These are phyloP conservation scores for Philonicus albiceps DNA, from an alignment of 2,888 invertebrate species.

Conservation along the genomic window DNA sequence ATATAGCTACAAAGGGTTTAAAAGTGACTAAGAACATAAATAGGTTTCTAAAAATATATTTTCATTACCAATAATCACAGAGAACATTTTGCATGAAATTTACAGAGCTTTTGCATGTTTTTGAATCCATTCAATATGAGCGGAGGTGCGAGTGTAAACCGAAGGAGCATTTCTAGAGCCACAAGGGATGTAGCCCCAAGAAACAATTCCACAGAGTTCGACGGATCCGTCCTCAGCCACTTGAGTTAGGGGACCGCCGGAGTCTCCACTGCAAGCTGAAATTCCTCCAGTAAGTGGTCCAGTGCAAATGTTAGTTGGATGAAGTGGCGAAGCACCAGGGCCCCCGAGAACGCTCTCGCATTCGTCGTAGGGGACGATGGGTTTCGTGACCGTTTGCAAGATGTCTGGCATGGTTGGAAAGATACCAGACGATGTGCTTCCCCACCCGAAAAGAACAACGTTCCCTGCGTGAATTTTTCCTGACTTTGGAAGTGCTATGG, in stretches of 20 bases:
- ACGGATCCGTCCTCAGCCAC: constrained; percentile 44
- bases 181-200: constrained; percentile 66
- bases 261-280: constrained; percentile 64
- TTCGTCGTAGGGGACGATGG: constrained; percentile 53
- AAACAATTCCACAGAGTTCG: constrained; percentile 64
- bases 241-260: constrained; percentile 59
- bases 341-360: constrained; percentile 51
- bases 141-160: constrained; percentile 63
- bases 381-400: constrained; percentile 56
- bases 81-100: neutral
- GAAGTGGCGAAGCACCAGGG: constrained; percentile 53
- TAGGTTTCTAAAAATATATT: neutral
- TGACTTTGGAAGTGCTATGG: constrained; percentile 59
- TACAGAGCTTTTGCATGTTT: neutral
- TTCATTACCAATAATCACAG: neutral
- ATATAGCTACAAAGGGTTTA: too few relatives aligned
- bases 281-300: constrained; percentile 60
- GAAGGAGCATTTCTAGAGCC: constrained; percentile 61
- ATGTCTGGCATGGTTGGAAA: constrained; percentile 53
- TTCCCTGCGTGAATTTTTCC: constrained; percentile 55
- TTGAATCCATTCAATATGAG: constrained; percentile 61
- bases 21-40: too few relatives aligned
- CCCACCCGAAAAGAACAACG: constrained; percentile 64
- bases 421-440: constrained; percentile 51
- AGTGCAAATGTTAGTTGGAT: constrained; percentile 62